phyloP scores from a whole-genome alignment of 2,888 invertebrate genomes.

The Idaea dimidiata region DNA sequence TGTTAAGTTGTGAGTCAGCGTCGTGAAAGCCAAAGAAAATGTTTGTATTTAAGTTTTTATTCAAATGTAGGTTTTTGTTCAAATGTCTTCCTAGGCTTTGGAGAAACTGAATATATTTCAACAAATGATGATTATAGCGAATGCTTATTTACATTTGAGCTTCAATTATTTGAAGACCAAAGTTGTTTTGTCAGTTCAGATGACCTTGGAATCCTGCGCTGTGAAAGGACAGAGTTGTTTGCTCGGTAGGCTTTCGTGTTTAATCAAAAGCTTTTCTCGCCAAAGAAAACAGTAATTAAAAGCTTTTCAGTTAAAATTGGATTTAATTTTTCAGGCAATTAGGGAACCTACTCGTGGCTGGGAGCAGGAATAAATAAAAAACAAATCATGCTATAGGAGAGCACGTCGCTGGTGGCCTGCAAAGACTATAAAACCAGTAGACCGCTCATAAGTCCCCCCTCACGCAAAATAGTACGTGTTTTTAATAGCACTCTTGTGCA shows the following conservation, averaged over 20 bases:
- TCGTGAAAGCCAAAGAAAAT: too few species aligned
- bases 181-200: slow-evolving; percentile 8
- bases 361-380: background rate
- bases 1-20: too few species aligned
- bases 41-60: too few species aligned
- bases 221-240: slow-evolving; percentile 3
- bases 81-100: slow-evolving; percentile 9
- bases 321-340: background rate
- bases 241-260: background rate
- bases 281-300: background rate
- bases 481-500: too few species aligned
- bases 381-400: background rate
- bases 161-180: slow-evolving; percentile 1
- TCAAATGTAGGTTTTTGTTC: too few species aligned
- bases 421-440: too few species aligned
- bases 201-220: background rate
- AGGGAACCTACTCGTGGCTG: background rate
- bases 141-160: background rate
- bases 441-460: too few species aligned
- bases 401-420: background rate
- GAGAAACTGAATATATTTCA: slow-evolving; percentile 10
- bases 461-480: too few species aligned
- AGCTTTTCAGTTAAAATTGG: background rate
- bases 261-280: background rate
- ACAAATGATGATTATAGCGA: background rate